Conservation (phyloP, 2,888 invertebrate genomes). For the Nysson spinosus region DNA sequence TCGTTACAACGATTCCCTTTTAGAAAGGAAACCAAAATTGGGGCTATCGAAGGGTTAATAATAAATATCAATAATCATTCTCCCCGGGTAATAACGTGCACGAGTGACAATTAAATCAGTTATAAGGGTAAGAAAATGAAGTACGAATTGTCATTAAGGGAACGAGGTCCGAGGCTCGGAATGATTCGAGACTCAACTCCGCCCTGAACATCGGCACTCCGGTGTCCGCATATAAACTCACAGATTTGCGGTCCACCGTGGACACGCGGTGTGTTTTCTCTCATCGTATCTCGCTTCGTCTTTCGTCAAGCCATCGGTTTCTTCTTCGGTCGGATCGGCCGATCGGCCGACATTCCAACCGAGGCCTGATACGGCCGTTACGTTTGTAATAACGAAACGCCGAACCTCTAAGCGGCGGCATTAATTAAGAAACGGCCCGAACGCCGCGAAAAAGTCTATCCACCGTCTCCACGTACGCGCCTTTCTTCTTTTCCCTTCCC, state of each 20-base stretch:
- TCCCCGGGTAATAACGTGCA: no score
- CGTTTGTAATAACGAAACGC: slow-evolving; percentile 34
- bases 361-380: slow-evolving; percentile 31
- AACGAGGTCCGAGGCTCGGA: background rate
- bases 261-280: slow-evolving; percentile 3
- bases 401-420: slow-evolving; percentile 44
- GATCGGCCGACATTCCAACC: slow-evolving; percentile 36
- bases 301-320: background rate
- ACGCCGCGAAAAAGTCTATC: slow-evolving; percentile 30
- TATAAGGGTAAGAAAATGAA: no score
- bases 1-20: no score
- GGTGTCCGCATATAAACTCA: slow-evolving; percentile 26
- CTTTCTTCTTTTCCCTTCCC: background rate
- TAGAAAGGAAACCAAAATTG: no score
- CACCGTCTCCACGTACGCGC: background rate
- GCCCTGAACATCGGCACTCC: slow-evolving; percentile 1
- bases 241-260: slow-evolving; percentile 21
- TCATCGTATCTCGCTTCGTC: background rate
- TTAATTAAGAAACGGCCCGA: slow-evolving; percentile 49
- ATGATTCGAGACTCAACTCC: slow-evolving; percentile 2
- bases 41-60: no score
- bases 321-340: slow-evolving; percentile 3
- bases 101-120: no score
- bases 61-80: no score
- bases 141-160: no score